Conservation (phyloP, 2,797 vertebrate genomes). For the Balearica regulorum region DNA sequence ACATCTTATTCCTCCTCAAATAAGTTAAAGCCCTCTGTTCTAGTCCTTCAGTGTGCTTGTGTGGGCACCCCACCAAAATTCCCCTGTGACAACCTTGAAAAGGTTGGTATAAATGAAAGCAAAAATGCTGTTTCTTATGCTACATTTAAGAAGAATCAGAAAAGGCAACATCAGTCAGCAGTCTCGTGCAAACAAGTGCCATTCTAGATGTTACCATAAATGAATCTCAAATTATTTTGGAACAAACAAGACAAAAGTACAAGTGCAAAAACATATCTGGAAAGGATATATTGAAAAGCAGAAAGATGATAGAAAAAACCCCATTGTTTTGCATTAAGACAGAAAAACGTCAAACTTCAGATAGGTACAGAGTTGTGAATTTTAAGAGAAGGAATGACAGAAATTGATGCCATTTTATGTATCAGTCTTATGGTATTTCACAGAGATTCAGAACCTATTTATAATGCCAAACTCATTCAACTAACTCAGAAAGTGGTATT, state of each 20-base stretch:
- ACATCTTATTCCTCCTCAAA: background rate
- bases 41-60: background rate
- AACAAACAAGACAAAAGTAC: background rate
- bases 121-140: background rate
- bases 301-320: background rate
- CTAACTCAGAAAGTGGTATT: background rate
- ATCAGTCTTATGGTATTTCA: background rate
- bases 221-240: constrained; percentile 7
- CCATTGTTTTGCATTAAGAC: background rate
- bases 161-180: background rate
- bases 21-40: background rate
- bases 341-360: background rate
- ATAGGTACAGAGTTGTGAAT: background rate
- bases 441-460: background rate
- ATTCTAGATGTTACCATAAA: background rate
- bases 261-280: background rate
- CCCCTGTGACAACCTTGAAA: background rate
- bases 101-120: background rate
- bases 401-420: background rate
- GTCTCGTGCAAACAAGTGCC: background rate
- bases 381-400: background rate
- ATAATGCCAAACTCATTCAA: background rate
- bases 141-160: constrained; percentile 29
- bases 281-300: background rate
- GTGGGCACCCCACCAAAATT: background rate